Evolutionary conservation across 2,888 invertebrate species (phyloP).

Genomic region (Deilephila porcellus): DNA sequence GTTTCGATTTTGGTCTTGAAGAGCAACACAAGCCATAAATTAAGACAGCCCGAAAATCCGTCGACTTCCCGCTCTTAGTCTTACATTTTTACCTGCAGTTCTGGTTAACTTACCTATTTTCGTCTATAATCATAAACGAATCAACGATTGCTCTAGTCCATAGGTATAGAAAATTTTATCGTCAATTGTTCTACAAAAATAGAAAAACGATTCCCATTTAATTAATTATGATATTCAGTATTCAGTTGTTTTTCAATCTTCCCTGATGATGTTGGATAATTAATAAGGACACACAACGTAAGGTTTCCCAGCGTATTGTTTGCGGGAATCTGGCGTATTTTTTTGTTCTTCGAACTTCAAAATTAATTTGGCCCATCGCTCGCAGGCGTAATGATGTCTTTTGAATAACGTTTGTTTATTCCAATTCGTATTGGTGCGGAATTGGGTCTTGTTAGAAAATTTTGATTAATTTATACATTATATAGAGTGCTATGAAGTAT

Average conservation of each 20-base stretch:
- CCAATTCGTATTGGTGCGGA: not conserved
- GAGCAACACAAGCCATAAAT: not conserved
- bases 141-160: too few relatives aligned
- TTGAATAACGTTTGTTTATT: slow-evolving; percentile 15
- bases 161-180: too few relatives aligned
- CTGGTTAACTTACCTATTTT: too few relatives aligned
- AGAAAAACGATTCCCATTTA: slow-evolving; percentile 6
- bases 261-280: slow-evolving; percentile 20
- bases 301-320: slow-evolving; percentile 18
- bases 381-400: slow-evolving; percentile 68
- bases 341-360: slow-evolving; percentile 55
- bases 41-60: too few relatives aligned
- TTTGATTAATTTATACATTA: not conserved
- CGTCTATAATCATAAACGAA: too few relatives aligned
- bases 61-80: too few relatives aligned
- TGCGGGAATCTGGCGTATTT: slow-evolving; percentile 3
- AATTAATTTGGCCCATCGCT: slow-evolving; percentile 72
- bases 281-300: slow-evolving; percentile 25
- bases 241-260: slow-evolving; percentile 8
- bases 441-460: not conserved
- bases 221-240: slow-evolving; percentile 15
- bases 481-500: too few relatives aligned
- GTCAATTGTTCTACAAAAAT: too few relatives aligned
- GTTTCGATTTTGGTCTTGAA: too few relatives aligned
- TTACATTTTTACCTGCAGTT: too few relatives aligned